phyloP scores from a whole-genome alignment of 1,140 invertebrate genomes.

The Sitobion miscanthi region DNA sequence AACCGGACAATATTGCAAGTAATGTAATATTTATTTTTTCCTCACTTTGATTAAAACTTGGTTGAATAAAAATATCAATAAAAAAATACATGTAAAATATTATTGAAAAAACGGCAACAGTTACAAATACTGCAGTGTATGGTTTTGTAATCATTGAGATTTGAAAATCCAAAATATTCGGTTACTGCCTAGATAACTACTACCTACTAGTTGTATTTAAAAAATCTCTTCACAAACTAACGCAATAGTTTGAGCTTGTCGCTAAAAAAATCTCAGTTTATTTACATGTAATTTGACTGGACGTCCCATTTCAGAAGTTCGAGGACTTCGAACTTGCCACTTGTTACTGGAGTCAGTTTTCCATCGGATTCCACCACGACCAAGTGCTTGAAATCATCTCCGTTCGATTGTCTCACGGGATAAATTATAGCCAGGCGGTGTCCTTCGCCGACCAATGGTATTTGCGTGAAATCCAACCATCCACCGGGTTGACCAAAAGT shows the following conservation, averaged over 20 bases:
- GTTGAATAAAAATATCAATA: too few relatives aligned
- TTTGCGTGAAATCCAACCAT: constrained; percentile 40
- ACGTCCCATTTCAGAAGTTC: constrained; percentile 33
- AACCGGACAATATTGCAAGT: too few relatives aligned
- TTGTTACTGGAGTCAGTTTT: not conserved
- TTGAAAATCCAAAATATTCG: too few relatives aligned
- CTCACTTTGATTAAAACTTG: too few relatives aligned
- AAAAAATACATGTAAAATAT: too few relatives aligned
- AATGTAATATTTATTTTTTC: too few relatives aligned
- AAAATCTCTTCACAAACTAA: not conserved
- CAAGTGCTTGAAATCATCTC: not conserved
- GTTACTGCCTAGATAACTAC: too few relatives aligned
- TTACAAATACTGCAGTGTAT: too few relatives aligned
- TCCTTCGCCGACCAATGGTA: not conserved
- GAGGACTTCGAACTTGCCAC: constrained; percentile 21
- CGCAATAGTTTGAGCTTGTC: not conserved
- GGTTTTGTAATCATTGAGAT: too few relatives aligned
- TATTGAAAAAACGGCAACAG: too few relatives aligned
- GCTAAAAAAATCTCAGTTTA: not conserved
- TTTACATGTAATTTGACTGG: constrained; percentile 25
- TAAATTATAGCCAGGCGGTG: constrained; percentile 26
- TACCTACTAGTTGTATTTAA: not conserved
- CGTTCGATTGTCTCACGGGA: not conserved
- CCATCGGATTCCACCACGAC: not conserved
- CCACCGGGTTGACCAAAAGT: not conserved